A percentile compares a stretch with the other conserved stretches of the same genome.
These are phyloP conservation scores for Cephus pygmeus DNA, from an alignment of 2,888 invertebrate genomes.

Conservation along the genomic window DNA sequence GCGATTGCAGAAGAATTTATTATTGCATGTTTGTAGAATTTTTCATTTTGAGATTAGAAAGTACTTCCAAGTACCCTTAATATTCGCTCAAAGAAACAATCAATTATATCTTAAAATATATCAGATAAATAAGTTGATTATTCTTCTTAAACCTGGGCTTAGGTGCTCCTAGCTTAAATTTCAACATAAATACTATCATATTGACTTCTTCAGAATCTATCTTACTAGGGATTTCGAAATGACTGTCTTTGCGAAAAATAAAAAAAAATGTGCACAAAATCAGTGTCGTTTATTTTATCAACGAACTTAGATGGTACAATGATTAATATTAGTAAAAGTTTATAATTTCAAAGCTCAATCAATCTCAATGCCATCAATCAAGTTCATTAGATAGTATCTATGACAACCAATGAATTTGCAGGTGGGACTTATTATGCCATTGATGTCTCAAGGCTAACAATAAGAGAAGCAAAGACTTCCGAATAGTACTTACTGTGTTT, in stretches of 20 bases:
- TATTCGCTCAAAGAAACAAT: background rate
- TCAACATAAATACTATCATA: background rate
- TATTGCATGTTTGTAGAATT: no score
- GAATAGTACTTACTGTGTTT: slow-evolving; percentile 77
- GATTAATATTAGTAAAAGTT: background rate
- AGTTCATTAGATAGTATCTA: background rate
- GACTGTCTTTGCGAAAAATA: background rate
- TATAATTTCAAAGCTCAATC: background rate
- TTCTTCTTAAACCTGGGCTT: background rate
- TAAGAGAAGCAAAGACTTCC: background rate
- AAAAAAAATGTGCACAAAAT: background rate
- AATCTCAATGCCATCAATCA: background rate
- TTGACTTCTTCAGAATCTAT: no score
- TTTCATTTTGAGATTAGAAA: no score
- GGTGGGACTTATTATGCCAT: background rate
- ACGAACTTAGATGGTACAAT: background rate
- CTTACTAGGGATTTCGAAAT: background rate
- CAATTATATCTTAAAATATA: background rate
- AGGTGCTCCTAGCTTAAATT: background rate
- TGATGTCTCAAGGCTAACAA: background rate
- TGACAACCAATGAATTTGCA: background rate
- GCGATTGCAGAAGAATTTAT: no score
- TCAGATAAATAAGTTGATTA: background rate
- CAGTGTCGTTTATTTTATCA: background rate
- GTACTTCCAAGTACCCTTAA: background rate